phyloP scores from a whole-genome alignment of 2,888 invertebrate genomes.

The Drosophila neotestacea region DNA sequence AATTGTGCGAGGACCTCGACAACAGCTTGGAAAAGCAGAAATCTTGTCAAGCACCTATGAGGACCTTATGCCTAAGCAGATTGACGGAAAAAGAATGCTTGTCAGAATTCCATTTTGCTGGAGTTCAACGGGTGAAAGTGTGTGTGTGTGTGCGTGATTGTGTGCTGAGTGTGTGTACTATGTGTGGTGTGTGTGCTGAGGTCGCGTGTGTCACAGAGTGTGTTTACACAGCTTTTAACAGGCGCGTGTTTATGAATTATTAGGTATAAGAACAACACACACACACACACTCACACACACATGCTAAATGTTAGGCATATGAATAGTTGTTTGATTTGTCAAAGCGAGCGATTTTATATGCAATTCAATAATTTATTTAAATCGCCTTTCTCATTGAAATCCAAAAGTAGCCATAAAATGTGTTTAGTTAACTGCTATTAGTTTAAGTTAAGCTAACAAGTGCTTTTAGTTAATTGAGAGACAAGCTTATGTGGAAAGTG shows the following conservation, averaged over 20 bases:
- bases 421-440: constrained; percentile 6
- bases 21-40: not conserved
- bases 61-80: constrained; percentile 37
- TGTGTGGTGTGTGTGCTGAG: constrained; percentile 22
- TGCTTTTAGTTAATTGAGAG: constrained; percentile 31
- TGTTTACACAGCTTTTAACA: constrained; percentile 30
- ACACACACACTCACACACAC: constrained; percentile 4
- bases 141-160: constrained; percentile 7
- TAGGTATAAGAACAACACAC: constrained; percentile 23
- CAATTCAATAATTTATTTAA: constrained; percentile 51
- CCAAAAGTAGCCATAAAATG: constrained; percentile 14
- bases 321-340: constrained; percentile 27
- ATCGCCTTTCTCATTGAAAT: constrained; percentile 3
- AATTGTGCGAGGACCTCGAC: constrained; percentile 11
- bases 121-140: constrained; percentile 4
- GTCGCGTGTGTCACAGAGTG: constrained; percentile 28
- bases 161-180: not conserved
- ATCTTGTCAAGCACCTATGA: constrained; percentile 11
- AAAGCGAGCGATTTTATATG: constrained; percentile 26
- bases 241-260: constrained; percentile 60
- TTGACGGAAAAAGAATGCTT: constrained; percentile 22
- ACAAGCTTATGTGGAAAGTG: not conserved
- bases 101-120: constrained; percentile 20
- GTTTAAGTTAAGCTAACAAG: constrained; percentile 2
- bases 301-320: constrained; percentile 20